Evolutionary conservation across 2,888 invertebrate species (phyloP).

Genomic region (Oxystoma pomonae): DNA sequence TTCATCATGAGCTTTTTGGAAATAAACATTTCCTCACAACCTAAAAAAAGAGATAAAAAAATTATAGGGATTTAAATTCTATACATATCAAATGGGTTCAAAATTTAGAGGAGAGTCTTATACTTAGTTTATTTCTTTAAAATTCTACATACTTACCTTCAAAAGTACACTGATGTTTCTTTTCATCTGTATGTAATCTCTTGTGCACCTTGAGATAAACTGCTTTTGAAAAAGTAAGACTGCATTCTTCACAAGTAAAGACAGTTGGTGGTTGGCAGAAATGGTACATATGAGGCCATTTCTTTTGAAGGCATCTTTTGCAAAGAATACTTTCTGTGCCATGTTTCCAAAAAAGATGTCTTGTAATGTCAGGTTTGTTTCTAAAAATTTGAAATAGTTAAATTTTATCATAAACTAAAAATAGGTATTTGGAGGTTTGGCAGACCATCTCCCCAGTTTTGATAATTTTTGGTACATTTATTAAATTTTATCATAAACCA

Average conservation of each 20-base stretch:
- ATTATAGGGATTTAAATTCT: too few relatives aligned
- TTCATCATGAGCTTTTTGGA: constrained; percentile 73
- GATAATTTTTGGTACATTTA: too few relatives aligned
- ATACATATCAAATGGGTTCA: too few relatives aligned
- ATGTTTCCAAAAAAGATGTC: constrained; percentile 90
- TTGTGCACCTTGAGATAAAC: constrained; percentile 81
- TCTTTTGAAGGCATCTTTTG: constrained; percentile 81
- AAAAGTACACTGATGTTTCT: constrained; percentile 68
- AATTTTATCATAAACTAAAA: too few relatives aligned
- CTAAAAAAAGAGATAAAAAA: too few relatives aligned
- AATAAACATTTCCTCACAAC: constrained; percentile 73
- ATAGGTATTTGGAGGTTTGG: too few relatives aligned
- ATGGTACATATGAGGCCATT: constrained; percentile 90
- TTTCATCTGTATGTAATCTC: constrained; percentile 65
- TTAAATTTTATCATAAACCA: too few relatives aligned
- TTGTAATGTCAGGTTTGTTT: constrained; percentile 83
- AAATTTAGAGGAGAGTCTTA: neutral
- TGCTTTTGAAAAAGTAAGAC: constrained; percentile 68
- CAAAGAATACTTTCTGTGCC: constrained; percentile 84
- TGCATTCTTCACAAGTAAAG: constrained; percentile 80
- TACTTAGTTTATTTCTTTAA: neutral
- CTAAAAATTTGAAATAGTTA: too few relatives aligned
- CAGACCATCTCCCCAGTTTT: too few relatives aligned
- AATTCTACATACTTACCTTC: constrained; percentile 39
- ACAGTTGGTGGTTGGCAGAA: constrained; percentile 78